A percentile compares a stretch with the other conserved stretches of the same genome.
phyloP scores from a whole-genome alignment of 2,888 invertebrate genomes.

The Plebejus argus region DNA sequence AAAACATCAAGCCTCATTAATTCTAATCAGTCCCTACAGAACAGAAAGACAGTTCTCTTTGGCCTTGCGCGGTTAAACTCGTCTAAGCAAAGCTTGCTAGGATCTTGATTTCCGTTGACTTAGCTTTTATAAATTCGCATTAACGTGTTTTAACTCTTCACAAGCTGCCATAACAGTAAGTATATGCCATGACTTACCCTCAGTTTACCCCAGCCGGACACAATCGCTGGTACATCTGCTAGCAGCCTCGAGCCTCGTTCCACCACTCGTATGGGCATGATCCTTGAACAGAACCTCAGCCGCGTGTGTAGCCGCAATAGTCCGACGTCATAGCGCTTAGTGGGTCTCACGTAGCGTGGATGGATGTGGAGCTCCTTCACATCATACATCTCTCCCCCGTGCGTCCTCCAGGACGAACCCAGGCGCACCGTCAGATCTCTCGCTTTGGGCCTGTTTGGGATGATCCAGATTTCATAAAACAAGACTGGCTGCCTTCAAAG shows the following conservation, averaged over 20 bases:
- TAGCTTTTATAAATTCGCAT: no score
- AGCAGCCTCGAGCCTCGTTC: slow-evolving; percentile 52
- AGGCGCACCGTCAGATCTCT: slow-evolving; percentile 70
- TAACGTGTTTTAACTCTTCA: no score
- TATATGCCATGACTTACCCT: no score
- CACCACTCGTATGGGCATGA: slow-evolving; percentile 65
- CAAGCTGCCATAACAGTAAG: no score
- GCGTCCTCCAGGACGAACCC: slow-evolving; percentile 74
- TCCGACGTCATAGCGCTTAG: slow-evolving; percentile 72
- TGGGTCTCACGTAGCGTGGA: slow-evolving; percentile 67
- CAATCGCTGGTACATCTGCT: slow-evolving; percentile 60
- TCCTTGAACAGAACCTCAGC: slow-evolving; percentile 63
- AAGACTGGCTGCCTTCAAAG: no score
- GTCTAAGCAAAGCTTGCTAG: no score
- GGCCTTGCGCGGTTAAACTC: no score
- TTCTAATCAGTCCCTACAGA: no score
- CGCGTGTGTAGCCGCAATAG: slow-evolving; percentile 66
- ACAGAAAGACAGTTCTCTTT: no score
- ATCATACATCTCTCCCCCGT: slow-evolving; percentile 75
- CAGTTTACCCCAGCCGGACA: slow-evolving; percentile 75
- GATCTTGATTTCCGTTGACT: no score
- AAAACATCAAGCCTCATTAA: no score
- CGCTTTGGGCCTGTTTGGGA: slow-evolving; percentile 54
- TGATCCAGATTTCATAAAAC: background rate
- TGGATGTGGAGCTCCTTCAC: slow-evolving; percentile 69